phyloP scores from a whole-genome alignment of 2,797 vertebrate species.

The Enteromius paludinosus region DNA sequence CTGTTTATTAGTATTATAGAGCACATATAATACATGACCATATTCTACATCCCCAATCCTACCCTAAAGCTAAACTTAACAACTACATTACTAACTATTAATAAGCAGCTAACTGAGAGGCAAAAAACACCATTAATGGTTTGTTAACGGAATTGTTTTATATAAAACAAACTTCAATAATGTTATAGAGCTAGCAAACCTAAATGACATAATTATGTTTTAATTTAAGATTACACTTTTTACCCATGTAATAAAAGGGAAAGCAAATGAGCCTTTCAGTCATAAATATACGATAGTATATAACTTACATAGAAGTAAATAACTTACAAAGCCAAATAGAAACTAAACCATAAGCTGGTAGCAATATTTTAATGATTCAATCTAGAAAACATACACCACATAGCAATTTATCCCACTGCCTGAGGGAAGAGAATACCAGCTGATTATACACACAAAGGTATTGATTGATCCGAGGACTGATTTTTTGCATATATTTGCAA shows the following conservation, averaged over 20 bases:
- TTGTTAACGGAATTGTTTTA: background rate
- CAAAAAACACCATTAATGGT: background rate
- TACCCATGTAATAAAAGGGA: background rate
- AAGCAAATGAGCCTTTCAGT: background rate
- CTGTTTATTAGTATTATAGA: background rate
- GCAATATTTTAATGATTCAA: background rate
- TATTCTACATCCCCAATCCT: background rate
- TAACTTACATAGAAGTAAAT: background rate
- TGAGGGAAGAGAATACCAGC: background rate
- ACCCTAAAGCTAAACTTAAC: background rate
- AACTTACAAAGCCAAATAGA: background rate
- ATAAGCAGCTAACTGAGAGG: background rate
- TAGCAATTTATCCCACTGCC: background rate
- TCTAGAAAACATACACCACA: background rate
- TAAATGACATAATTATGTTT: background rate
- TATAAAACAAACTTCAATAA: background rate
- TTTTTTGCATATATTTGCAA: background rate
- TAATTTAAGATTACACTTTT: too few species aligned
- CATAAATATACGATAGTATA: background rate
- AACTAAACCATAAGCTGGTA: background rate
- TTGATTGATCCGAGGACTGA: background rate
- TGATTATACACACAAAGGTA: background rate
- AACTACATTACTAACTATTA: background rate
- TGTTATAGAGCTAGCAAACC: background rate
- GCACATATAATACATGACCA: background rate